These are phyloP conservation scores for Hemicentrotus pulcherrimus DNA, from an alignment of 35 echinoderm and acorn worm genomes.

Conservation along the genomic window DNA sequence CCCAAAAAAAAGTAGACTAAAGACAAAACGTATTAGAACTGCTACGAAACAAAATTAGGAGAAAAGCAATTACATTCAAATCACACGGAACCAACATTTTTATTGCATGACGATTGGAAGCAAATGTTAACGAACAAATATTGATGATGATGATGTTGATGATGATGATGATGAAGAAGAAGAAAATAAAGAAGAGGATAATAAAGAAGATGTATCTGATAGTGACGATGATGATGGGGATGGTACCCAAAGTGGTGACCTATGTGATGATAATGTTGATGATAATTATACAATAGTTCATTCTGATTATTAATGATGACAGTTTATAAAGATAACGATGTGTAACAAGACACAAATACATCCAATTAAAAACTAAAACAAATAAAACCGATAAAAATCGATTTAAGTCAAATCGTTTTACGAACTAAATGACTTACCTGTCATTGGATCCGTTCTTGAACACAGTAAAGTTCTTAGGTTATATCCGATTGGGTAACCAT, in stretches of 20 bases:
- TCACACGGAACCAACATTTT: no score
- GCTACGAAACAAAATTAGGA: no score
- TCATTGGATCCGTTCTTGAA: slow-evolving; percentile 56
- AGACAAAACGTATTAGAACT: no score
- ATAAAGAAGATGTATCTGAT: no score
- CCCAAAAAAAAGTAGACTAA: no score
- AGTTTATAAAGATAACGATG: neutral
- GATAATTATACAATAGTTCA: neutral
- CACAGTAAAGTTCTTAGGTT: slow-evolving; percentile 72
- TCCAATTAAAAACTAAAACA: neutral
- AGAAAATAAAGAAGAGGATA: no score
- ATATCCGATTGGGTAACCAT: slow-evolving; percentile 77
- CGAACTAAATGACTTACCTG: slow-evolving; percentile 61
- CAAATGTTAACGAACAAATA: no score
- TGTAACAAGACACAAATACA: no score
- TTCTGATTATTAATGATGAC: neutral
- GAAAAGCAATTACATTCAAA: no score
- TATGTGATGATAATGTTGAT: neutral
- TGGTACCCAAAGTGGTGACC: neutral
- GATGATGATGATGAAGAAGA: no score
- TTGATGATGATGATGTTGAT: neutral
- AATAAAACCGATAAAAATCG: neutral
- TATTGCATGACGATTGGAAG: no score
- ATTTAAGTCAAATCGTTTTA: no score
- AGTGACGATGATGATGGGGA: neutral